Percentiles rank a stretch among this genome's conserved stretches.
phyloP scores from a whole-genome alignment of 2,113 vertebrate species.

The Eulemur macaco region DNA sequence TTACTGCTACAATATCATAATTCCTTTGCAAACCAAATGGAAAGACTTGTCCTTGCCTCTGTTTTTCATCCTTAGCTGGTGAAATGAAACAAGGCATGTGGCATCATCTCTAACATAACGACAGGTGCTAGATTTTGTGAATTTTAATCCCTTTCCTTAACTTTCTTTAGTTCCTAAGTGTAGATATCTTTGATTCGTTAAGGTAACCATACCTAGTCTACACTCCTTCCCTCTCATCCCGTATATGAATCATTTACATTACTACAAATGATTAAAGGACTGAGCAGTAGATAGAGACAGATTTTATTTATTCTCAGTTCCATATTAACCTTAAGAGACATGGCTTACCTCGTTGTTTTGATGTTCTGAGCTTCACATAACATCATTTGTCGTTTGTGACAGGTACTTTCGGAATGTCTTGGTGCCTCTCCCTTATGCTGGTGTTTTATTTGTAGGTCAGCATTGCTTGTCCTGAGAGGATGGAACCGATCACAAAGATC shows the following conservation, averaged over 20 bases:
- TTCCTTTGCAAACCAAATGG: conserved; percentile 4
- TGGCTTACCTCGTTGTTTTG: conserved; percentile 29
- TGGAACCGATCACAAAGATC: conserved; percentile 98
- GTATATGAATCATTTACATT: conserved; percentile 14
- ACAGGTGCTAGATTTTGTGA: conserved; percentile 35
- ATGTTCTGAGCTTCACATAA: conserved; percentile 26
- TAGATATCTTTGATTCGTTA: conserved; percentile 40
- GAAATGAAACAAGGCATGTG: conserved; percentile 35
- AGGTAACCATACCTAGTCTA: background rate
- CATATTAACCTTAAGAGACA: conserved; percentile 48
- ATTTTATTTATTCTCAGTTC: conserved; percentile 60
- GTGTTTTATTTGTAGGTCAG: conserved; percentile 89
- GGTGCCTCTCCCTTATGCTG: conserved; percentile 13
- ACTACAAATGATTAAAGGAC: conserved; percentile 30
- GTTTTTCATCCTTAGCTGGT: conserved; percentile 42
- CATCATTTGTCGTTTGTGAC: conserved; percentile 33
- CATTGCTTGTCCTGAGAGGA: conserved; percentile 97
- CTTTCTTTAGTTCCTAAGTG: conserved; percentile 45
- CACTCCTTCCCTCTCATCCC: background rate
- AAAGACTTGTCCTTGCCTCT: conserved; percentile 34
- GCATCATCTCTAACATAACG: conserved; percentile 9
- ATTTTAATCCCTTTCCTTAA: conserved; percentile 40
- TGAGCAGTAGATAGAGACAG: background rate
- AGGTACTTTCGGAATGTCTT: conserved; percentile 15
- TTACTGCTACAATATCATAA: background rate